Base-by-base conservation (phyloP, 2,888 invertebrate genomes). In the Trissoscelio sp. region DNA sequence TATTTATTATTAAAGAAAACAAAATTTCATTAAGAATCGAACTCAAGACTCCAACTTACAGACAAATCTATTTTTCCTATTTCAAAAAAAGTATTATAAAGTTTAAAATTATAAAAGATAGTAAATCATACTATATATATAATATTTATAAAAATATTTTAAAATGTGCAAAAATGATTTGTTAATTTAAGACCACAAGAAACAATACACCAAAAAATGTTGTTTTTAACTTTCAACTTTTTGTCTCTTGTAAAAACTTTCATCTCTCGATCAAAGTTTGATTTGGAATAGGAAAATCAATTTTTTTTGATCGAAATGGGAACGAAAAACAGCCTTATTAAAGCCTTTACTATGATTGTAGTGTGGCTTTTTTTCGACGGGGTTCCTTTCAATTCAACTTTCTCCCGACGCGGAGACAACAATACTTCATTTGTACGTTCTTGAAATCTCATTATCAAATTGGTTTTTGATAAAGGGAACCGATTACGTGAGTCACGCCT, bases 401-500 rank as follows among this genome's bases (percentile, higher is more conserved):
- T 77, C 77, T 67, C 77, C 44, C 11, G 7, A 2, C 60, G 20
- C 44, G 46, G 39, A 31, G 39, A 44, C 39, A 60, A 78, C 77
- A 78, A 78, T 78, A 55, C 60, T 60, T 69, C 44, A 55, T 69
- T 77, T 62, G 69, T 69, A 37, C 42, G 67, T 69, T 67, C 69
- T 16, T 44, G 77, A 77, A 69, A 69, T 60, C 69, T 60, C 69
- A 69, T 77, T 69, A 60, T 77, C 60, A 69, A 67, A 78, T 44
- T 62, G 58, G 16, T 12, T 11, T 37, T 16, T 34, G 77, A 78
- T 46, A 62, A 55, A 62, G 28, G 42, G 11, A 31, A 11, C n/a
- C 37, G 62, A 64, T 55, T 37, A 16, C 55, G 11, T 16, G 58
- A 74, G 58, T 75, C 75, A 66, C 66, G 48, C 51, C 37, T 51